A percentile compares a stretch with the other conserved stretches of the same genome.
phyloP scores from a whole-genome alignment of 2,888 invertebrate species.

The Smittia sp. region DNA sequence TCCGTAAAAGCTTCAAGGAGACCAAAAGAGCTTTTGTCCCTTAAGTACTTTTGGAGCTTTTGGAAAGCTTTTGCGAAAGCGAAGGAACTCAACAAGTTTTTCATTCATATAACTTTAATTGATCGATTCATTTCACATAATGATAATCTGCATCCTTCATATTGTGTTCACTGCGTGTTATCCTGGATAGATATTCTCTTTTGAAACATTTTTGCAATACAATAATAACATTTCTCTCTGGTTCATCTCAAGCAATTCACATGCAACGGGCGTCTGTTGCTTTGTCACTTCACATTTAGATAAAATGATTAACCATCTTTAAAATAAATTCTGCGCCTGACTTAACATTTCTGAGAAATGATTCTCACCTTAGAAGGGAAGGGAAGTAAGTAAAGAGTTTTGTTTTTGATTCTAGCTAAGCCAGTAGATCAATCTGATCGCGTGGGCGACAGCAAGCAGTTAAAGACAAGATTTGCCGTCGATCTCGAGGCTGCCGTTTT shows the following conservation, averaged over 20 bases:
- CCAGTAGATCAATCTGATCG: neutral
- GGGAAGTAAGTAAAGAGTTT: neutral
- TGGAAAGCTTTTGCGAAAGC: no score
- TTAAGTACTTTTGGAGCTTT: no score
- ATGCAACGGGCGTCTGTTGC: neutral
- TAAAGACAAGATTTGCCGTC: constrained; percentile 30
- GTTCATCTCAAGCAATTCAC: neutral
- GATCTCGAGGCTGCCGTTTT: constrained; percentile 28
- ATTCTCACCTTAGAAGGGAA: neutral
- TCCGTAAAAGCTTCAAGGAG: no score
- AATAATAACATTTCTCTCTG: neutral
- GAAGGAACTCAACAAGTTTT: neutral
- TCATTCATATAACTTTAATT: neutral
- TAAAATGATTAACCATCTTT: neutral
- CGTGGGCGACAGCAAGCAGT: neutral
- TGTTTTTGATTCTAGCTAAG: neutral
- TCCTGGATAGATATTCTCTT: no score
- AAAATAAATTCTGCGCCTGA: neutral
- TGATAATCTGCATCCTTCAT: neutral
- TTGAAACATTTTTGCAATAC: no score
- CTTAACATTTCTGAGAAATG: neutral
- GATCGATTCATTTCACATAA: neutral
- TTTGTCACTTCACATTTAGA: neutral
- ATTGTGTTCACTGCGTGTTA: neutral
- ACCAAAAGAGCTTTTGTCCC: no score